Evolutionary conservation across 2,797 vertebrate species (phyloP).

Genomic region (Neosilurus hyrtlii): DNA sequence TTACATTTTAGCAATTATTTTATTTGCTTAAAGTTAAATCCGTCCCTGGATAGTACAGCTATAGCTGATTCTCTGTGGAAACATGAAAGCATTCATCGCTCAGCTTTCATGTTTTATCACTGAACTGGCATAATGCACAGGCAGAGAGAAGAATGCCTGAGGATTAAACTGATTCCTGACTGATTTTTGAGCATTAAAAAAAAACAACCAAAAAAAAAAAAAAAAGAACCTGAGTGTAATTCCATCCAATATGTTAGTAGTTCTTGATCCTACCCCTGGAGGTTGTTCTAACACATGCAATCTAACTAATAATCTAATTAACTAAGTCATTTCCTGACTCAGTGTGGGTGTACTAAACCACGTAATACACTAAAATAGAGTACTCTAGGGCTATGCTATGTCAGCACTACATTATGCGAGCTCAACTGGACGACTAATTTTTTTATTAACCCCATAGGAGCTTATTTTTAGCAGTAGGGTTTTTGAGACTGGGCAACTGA

Average conservation of each 20-base stretch:
- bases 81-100: conserved; percentile 22
- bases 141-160: not conserved
- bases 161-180: conserved; percentile 19
- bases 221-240: conserved; percentile 1
- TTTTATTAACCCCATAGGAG: conserved; percentile 48
- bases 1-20: conserved; percentile 14
- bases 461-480: conserved; percentile 40
- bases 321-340: not conserved
- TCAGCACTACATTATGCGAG: conserved; percentile 34
- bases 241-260: conserved; percentile 8
- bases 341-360: not conserved
- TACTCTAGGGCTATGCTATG: conserved; percentile 18
- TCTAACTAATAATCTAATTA: conserved; percentile 18
- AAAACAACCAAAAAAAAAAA: conserved; percentile 19
- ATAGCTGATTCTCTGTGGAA: conserved; percentile 14
- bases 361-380: not conserved
- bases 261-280: not conserved
- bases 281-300: not conserved
- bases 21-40: not conserved
- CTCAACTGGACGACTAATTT: conserved; percentile 50
- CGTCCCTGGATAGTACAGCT: not conserved
- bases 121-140: conserved; percentile 7
- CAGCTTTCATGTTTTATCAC: not conserved
- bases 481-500: conserved; percentile 38
- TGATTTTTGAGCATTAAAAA: conserved; percentile 28